A percentile compares a stretch with the other conserved stretches of the same genome.
These are phyloP conservation scores for Trimorus sp. DNA, from an alignment of 2,888 invertebrate species.

Conservation along the genomic window DNA sequence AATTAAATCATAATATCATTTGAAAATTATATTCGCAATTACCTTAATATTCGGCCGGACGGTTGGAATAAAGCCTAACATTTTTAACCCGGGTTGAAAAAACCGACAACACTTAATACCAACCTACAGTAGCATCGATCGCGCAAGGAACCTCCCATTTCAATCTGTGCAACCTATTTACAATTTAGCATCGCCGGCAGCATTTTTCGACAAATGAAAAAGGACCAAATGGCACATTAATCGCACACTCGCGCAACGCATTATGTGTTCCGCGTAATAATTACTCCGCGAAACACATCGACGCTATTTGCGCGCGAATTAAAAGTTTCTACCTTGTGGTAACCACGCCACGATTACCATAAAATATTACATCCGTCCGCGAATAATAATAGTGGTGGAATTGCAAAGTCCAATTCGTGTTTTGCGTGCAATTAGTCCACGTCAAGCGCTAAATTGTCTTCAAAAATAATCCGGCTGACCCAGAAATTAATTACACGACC, in stretches of 20 bases:
- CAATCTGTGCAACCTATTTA: too few species aligned
- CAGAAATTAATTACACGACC: constrained; percentile 25
- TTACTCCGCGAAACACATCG: constrained; percentile 13
- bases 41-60: too few species aligned
- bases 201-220: too few species aligned
- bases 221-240: too few species aligned
- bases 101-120: too few species aligned
- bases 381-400: constrained; percentile 27
- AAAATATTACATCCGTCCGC: constrained; percentile 11
- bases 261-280: background rate
- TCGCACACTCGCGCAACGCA: background rate
- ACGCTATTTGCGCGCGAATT: constrained; percentile 11
- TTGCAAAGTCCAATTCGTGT: constrained; percentile 28
- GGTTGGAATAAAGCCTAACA: too few species aligned
- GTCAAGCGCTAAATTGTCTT: background rate
- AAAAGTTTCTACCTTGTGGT: constrained; percentile 6
- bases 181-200: too few species aligned
- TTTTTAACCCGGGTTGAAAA: too few species aligned
- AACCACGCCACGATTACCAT: constrained; percentile 31
- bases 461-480: constrained; percentile 18
- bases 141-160: too few species aligned
- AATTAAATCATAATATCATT: too few species aligned
- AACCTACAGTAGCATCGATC: too few species aligned
- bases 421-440: constrained; percentile 19
- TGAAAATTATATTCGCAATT: too few species aligned